Percentiles rank a stretch among this genome's conserved stretches.
Evolutionary conservation across 2,797 vertebrate species (phyloP).

Genomic region (Staurois parvus): DNA sequence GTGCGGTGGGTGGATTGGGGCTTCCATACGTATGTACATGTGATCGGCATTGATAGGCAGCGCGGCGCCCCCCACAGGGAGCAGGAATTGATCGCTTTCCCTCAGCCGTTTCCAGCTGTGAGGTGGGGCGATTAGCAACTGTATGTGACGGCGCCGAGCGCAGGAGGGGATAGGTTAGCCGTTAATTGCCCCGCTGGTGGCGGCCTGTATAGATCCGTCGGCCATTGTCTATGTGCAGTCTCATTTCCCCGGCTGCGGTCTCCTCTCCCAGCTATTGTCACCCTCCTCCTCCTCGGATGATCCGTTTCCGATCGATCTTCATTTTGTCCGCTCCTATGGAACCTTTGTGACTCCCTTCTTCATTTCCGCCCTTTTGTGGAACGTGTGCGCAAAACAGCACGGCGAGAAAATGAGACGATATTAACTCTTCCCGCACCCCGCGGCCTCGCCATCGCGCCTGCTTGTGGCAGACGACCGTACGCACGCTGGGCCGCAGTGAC

Average conservation of each 20-base stretch:
- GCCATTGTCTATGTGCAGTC: neutral
- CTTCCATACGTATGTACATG: too few relatives aligned
- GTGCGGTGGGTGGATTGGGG: too few relatives aligned
- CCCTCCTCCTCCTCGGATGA: neutral
- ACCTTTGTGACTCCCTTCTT: neutral
- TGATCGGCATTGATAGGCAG: too few relatives aligned
- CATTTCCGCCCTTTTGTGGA: neutral
- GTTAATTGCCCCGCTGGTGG: slow-evolving; percentile 39
- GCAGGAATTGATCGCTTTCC: too few relatives aligned
- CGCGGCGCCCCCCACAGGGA: too few relatives aligned
- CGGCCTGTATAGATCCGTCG: slow-evolving; percentile 5
- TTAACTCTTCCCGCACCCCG: neutral
- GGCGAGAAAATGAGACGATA: neutral
- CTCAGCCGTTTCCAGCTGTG: too few relatives aligned
- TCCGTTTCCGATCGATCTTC: slow-evolving; percentile 4
- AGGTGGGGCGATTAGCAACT: too few relatives aligned
- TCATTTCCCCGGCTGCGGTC: neutral
- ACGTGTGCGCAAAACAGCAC: too few relatives aligned
- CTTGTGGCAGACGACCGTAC: too few relatives aligned
- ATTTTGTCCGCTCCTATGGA: neutral
- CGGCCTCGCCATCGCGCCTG: neutral
- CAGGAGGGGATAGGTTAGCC: slow-evolving; percentile 16
- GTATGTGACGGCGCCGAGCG: neutral
- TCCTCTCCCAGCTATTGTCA: neutral
- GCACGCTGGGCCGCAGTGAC: too few relatives aligned